Percentiles rank a stretch among this genome's conserved stretches.
These are phyloP conservation scores for Tenrec ecaudatus DNA, from an alignment of 2,113 vertebrate genomes.

Conservation along the genomic window DNA sequence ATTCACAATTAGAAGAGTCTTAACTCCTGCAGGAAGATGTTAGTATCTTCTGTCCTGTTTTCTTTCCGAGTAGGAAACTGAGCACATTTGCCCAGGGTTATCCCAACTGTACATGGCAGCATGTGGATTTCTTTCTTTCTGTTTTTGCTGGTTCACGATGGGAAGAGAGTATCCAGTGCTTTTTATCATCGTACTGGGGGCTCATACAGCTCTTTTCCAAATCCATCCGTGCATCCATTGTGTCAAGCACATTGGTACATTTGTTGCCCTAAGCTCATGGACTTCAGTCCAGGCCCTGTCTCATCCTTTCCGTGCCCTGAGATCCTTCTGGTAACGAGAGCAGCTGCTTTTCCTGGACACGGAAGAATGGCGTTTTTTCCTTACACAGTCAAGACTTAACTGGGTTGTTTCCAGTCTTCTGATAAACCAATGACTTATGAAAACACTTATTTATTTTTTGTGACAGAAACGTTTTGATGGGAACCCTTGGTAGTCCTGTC, in stretches of 20 bases:
- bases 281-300: not conserved
- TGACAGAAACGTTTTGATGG: constrained; percentile 1
- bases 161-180: too few species aligned
- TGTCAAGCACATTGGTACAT: too few species aligned
- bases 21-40: not conserved
- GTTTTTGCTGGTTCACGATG: too few species aligned
- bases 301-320: not conserved
- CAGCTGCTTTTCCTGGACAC: not conserved
- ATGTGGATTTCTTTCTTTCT: not conserved
- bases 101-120: not conserved
- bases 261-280: too few species aligned
- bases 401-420: constrained; percentile 38
- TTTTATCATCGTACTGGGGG: too few species aligned
- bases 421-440: not conserved
- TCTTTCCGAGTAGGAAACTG: not conserved
- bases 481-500: not conserved
- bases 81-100: not conserved
- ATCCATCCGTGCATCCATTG: too few species aligned
- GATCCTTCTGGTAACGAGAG: not conserved
- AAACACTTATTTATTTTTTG: constrained; percentile 32
- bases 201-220: too few species aligned
- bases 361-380: not conserved
- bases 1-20: constrained; percentile 41
- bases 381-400: not conserved
- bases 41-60: not conserved